Evolutionary conservation across 2,888 invertebrate genomes (phyloP).

Genomic region (Agonopterix heracliana): DNA sequence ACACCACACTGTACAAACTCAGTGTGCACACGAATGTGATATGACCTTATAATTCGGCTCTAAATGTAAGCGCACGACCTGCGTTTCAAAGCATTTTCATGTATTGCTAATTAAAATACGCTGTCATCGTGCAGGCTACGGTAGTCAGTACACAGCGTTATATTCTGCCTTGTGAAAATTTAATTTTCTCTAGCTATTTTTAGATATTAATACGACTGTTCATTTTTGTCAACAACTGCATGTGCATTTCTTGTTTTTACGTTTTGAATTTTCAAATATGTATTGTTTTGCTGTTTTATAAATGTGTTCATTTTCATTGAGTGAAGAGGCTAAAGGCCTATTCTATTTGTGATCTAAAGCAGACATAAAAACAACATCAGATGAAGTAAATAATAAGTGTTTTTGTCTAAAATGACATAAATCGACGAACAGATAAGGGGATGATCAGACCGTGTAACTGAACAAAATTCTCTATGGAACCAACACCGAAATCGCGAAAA

Average conservation of each 20-base stretch:
- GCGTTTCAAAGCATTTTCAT: constrained; percentile 70
- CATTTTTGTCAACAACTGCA: background rate
- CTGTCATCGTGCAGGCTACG: constrained; percentile 47
- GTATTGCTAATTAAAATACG: constrained; percentile 74
- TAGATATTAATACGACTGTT: constrained; percentile 2
- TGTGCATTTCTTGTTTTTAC: background rate
- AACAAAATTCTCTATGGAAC: too few relatives aligned
- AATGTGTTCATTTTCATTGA: too few relatives aligned
- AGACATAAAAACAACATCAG: too few relatives aligned
- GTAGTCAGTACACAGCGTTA: constrained; percentile 40
- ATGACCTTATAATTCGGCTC: constrained; percentile 55
- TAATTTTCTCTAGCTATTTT: constrained; percentile 28
- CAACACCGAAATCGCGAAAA: too few relatives aligned
- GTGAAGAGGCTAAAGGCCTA: too few relatives aligned
- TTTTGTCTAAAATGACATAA: too few relatives aligned
- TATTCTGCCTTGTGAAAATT: constrained; percentile 54
- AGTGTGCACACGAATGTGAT: constrained; percentile 43
- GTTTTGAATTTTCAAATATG: too few relatives aligned
- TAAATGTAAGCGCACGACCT: constrained; percentile 40
- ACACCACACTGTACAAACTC: constrained; percentile 34
- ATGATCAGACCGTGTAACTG: too few relatives aligned
- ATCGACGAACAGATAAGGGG: too few relatives aligned
- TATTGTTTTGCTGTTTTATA: too few relatives aligned
- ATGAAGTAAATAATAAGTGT: too few relatives aligned
- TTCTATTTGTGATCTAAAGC: too few relatives aligned